Evolutionary conservation across 30 jellyfish, hydroid and myxozoan genomes (phyloP).

Genomic region (Aurelia sp.): DNA sequence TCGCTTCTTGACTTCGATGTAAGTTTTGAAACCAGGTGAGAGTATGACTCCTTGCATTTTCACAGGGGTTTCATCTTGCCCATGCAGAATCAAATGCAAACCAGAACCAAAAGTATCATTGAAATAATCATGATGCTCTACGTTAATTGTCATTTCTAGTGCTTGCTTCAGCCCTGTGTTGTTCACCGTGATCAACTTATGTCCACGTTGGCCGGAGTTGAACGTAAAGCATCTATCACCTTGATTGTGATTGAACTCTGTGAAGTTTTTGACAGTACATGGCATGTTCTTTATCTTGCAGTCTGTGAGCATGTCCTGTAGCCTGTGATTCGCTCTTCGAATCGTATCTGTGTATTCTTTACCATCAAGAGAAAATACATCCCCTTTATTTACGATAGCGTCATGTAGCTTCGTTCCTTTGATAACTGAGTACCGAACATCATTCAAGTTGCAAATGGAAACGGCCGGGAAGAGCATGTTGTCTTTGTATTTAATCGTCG

Average conservation of each 20-base stretch:
- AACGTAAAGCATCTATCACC: constrained; percentile 91
- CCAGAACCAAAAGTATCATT: constrained; percentile 77
- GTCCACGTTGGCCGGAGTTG: constrained; percentile 78
- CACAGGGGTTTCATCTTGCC: constrained; percentile 94
- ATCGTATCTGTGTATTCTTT: constrained; percentile 78
- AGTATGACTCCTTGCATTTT: constrained; percentile 75
- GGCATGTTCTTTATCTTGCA: constrained; percentile 50
- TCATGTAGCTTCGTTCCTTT: constrained; percentile 71
- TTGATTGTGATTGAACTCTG: constrained; percentile 81
- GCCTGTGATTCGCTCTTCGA: constrained; percentile 82
- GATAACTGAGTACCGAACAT: constrained; percentile 76
- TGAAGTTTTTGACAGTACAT: constrained; percentile 72
- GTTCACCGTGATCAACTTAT: constrained; percentile 29
- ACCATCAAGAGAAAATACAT: constrained; percentile 37
- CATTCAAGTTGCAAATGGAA: constrained; percentile 90
- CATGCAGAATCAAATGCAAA: constrained; percentile 84
- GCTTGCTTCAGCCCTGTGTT: constrained; percentile 63
- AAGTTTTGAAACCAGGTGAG: constrained; percentile 87
- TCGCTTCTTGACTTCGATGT: constrained; percentile 80
- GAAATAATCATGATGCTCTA: constrained; percentile 85
- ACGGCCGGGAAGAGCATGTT: constrained; percentile 92
- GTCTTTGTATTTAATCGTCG: constrained; percentile 75
- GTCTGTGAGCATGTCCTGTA: constrained; percentile 75
- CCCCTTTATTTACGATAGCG: constrained; percentile 20
- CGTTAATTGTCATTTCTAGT: constrained; percentile 52